Conservation (phyloP, 2,113 vertebrate species). For the Phaethornis superciliosus region DNA sequence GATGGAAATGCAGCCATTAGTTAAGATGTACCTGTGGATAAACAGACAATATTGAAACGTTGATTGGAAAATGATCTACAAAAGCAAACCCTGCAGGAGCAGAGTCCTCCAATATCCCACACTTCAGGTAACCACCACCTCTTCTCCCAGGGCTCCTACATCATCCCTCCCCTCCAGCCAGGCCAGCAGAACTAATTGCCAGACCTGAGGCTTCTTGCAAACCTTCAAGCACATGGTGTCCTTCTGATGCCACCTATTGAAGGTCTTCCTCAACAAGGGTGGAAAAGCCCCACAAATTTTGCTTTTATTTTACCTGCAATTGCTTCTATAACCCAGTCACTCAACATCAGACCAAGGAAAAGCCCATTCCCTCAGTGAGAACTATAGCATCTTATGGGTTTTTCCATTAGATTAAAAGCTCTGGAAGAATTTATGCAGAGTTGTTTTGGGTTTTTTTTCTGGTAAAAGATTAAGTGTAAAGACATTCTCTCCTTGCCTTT, state of each 20-base stretch:
- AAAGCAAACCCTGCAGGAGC: background rate
- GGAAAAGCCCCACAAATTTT: background rate
- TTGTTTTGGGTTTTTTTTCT: background rate
- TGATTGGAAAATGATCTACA: background rate
- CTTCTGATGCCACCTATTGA: background rate
- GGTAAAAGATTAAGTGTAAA: background rate
- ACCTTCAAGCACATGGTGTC: background rate
- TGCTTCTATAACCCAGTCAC: background rate
- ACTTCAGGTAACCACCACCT: accelerated
- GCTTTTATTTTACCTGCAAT: background rate
- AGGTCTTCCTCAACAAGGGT: background rate
- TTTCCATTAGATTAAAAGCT: background rate
- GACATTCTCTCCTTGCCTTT: background rate
- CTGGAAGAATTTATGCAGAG: background rate
- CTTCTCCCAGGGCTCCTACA: background rate
- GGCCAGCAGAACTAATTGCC: background rate
- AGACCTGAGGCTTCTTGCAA: background rate
- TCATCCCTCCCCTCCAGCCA: background rate
- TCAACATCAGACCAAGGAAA: background rate
- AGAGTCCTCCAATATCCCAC: too few relatives aligned
- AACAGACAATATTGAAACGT: background rate
- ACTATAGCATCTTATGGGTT: background rate
- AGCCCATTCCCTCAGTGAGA: background rate
- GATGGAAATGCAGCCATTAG: background rate
- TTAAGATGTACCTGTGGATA: background rate